phyloP scores from a whole-genome alignment of 2,797 vertebrate genomes.

The Hyperoplus immaculatus region DNA sequence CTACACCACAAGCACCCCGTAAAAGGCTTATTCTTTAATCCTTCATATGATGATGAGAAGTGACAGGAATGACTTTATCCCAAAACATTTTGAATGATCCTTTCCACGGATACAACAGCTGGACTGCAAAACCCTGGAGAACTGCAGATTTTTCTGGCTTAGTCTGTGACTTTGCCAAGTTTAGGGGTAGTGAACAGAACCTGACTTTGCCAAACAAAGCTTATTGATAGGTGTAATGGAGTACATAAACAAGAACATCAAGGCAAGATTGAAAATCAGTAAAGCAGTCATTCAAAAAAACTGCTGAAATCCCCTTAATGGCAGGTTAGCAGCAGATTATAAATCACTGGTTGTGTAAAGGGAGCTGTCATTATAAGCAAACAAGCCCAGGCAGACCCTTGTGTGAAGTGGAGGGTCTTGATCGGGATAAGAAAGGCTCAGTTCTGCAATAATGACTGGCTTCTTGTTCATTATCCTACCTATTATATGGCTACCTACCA shows the following conservation, averaged over 20 bases:
- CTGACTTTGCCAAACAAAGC: conserved; percentile 5
- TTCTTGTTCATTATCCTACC: not conserved
- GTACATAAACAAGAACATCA: conserved; percentile 31
- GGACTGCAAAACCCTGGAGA: conserved; percentile 1
- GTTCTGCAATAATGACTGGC: not conserved
- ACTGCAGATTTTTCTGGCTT: conserved; percentile 1
- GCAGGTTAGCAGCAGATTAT: conserved; percentile 22
- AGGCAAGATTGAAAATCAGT: conserved; percentile 31
- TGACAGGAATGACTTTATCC: conserved; percentile 31
- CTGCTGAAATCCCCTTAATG: conserved; percentile 23
- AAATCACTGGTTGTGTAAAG: conserved; percentile 28
- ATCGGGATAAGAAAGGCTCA: conserved; percentile 19
- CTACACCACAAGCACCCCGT: too few species aligned
- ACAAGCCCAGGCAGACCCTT: not conserved
- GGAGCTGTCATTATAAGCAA: conserved; percentile 13
- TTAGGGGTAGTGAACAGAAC: not conserved
- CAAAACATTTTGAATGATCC: conserved; percentile 25
- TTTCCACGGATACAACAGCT: conserved; percentile 26
- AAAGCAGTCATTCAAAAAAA: conserved; percentile 39
- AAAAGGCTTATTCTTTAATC: conserved; percentile 27
- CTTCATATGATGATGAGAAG: conserved; percentile 36
- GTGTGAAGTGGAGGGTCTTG: not conserved
- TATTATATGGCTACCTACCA: not conserved
- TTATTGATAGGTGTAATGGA: conserved; percentile 35
- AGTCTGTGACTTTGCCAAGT: not conserved